phyloP scores from a whole-genome alignment of 2,888 invertebrate species.

The Noctua comes region DNA sequence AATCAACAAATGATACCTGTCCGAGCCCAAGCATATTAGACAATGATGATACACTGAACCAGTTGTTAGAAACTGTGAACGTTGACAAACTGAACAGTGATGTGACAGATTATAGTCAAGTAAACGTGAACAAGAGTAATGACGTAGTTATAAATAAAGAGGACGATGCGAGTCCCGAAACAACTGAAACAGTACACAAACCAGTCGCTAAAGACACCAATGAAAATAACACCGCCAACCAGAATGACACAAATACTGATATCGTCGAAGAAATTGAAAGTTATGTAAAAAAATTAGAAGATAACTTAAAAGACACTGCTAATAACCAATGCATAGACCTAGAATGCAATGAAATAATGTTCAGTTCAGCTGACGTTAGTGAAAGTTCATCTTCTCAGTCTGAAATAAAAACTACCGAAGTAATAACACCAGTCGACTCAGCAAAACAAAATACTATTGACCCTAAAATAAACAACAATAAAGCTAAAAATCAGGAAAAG shows the following conservation, averaged over 20 bases:
- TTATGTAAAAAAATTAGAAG: constrained; percentile 52
- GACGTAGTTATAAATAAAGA: not conserved
- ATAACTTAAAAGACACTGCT: constrained; percentile 31
- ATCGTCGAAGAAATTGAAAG: constrained; percentile 57
- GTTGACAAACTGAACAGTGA: not conserved
- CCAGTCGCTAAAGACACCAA: not conserved
- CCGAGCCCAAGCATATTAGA: constrained; percentile 49
- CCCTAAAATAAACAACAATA: constrained; percentile 2
- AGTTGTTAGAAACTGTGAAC: constrained; percentile 16
- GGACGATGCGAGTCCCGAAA: not conserved
- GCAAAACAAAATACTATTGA: not conserved
- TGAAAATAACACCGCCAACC: constrained; percentile 2
- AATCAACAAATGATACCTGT: constrained; percentile 12
- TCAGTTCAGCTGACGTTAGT: constrained; percentile 7
- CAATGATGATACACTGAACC: constrained; percentile 28
- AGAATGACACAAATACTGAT: constrained; percentile 24
- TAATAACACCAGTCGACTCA: not conserved
- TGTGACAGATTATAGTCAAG: constrained; percentile 6
- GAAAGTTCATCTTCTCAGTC: not conserved
- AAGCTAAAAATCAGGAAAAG: not conserved
- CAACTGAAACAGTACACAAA: not conserved
- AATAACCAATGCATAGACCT: constrained; percentile 15
- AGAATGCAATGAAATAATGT: constrained; percentile 38
- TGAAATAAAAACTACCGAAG: not conserved
- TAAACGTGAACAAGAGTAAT: not conserved